phyloP scores from a whole-genome alignment of 2,888 invertebrate species.

The Diloba caeruleocephala region DNA sequence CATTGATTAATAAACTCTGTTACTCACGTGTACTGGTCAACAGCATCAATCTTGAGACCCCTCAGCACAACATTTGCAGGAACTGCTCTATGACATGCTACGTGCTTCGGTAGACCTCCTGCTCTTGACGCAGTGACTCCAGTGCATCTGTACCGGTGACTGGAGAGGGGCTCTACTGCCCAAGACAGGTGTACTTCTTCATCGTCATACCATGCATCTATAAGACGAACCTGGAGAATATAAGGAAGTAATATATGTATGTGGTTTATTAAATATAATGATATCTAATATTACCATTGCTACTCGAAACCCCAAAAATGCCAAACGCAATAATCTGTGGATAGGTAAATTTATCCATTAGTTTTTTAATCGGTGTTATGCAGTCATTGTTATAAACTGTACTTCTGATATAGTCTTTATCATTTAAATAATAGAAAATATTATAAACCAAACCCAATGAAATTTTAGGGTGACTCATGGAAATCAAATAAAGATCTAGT shows the following conservation, averaged over 20 bases:
- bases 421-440: not conserved
- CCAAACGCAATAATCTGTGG: too few relatives aligned
- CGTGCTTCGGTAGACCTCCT: conserved; percentile 78
- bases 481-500: not conserved
- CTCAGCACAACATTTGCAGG: conserved; percentile 78
- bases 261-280: too few relatives aligned
- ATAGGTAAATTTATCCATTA: too few relatives aligned
- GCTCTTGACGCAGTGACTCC: conserved; percentile 78
- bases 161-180: conserved; percentile 75
- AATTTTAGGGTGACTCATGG: conserved; percentile 28
- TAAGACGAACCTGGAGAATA: conserved; percentile 68
- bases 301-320: too few relatives aligned
- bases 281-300: too few relatives aligned
- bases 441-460: too few relatives aligned
- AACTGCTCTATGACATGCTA: conserved; percentile 80
- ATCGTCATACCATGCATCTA: conserved; percentile 81
- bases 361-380: too few relatives aligned
- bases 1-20: not conserved
- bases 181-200: conserved; percentile 82
- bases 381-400: too few relatives aligned
- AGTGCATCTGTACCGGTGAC: conserved; percentile 77
- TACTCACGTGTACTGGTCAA: conserved; percentile 80
- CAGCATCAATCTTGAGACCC: conserved; percentile 79
- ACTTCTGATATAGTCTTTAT: too few relatives aligned
- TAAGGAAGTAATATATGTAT: not conserved